Evolutionary conservation across 2,113 vertebrate genomes (phyloP).

Genomic region (Indicator maculatus): DNA sequence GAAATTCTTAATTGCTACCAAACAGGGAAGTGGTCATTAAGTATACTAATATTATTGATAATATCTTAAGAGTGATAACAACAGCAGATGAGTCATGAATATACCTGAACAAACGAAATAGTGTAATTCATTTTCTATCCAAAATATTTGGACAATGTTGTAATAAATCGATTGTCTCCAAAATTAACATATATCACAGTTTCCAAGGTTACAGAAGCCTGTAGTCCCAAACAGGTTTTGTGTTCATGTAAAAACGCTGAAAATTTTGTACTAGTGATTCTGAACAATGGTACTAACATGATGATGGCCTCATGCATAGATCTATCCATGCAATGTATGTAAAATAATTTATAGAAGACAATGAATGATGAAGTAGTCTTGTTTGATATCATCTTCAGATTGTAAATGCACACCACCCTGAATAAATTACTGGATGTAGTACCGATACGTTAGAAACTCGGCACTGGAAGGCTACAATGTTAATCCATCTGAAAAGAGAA

Average conservation of each 20-base stretch:
- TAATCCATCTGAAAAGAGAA: not conserved
- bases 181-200: not conserved
- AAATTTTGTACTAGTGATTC: not conserved
- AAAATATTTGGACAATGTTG: not conserved
- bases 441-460: not conserved
- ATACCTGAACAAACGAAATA: not conserved
- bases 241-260: not conserved
- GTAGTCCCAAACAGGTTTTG: not conserved
- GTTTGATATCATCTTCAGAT: not conserved
- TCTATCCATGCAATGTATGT: not conserved
- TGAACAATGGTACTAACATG: not conserved
- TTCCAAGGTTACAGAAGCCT: conserved; percentile 4
- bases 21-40: not conserved
- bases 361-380: not conserved
- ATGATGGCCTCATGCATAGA: not conserved
- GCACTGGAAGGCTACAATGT: not conserved
- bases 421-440: not conserved
- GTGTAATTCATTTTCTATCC: not conserved
- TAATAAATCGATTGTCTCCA: not conserved
- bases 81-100: not conserved
- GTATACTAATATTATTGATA: not conserved
- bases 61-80: not conserved
- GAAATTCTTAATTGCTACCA: not conserved
- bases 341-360: not conserved
- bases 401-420: not conserved